Conservation (phyloP, 2,113 vertebrate species). For the Pachycephala philippinensis region DNA sequence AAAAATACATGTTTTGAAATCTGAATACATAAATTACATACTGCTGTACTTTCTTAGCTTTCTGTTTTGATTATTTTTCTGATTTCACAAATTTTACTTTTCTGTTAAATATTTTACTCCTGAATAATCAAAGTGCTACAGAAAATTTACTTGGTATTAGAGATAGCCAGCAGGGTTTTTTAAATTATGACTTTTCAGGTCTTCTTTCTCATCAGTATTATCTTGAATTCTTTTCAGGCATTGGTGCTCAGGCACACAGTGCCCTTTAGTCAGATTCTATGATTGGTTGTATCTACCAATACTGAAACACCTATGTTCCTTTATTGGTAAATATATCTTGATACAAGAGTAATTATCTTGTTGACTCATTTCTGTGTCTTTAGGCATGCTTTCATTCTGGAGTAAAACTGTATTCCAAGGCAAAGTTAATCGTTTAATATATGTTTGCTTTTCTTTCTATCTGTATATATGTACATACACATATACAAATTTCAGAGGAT, state of each 20-base stretch:
- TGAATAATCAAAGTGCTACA: neutral
- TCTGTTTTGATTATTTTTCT: neutral
- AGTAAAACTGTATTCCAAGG: neutral
- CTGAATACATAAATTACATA: neutral
- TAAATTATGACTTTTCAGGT: neutral
- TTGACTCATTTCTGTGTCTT: neutral
- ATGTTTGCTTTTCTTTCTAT: neutral
- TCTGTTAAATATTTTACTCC: neutral
- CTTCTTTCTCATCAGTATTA: neutral
- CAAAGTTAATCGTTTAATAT: neutral
- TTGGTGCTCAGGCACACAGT: neutral
- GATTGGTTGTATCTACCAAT: neutral
- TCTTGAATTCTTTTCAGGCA: neutral
- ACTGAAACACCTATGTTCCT: neutral
- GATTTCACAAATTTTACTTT: neutral
- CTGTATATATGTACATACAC: neutral
- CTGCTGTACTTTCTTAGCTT: neutral
- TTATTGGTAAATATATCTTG: neutral
- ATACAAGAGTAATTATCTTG: neutral
- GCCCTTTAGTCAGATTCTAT: neutral
- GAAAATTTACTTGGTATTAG: neutral
- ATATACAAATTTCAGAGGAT: neutral
- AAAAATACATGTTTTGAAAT: neutral
- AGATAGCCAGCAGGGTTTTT: accelerated
- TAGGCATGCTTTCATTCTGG: neutral